These are phyloP conservation scores for Drosophila ambigua DNA, from an alignment of 1,140 invertebrate genomes.

Conservation along the genomic window DNA sequence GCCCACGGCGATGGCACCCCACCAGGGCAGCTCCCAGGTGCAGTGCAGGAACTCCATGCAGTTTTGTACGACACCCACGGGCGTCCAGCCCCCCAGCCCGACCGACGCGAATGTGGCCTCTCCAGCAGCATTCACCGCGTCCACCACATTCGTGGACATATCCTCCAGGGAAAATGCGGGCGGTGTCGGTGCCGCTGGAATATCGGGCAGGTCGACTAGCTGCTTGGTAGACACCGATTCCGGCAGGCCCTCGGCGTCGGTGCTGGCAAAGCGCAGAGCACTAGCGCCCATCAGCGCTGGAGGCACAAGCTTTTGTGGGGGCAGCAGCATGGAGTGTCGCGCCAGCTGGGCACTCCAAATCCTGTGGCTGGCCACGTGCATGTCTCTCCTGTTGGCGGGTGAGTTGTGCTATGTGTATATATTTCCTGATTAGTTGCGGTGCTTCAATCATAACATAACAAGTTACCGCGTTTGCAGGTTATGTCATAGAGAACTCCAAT, in stretches of 20 bases:
- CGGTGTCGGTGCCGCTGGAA: conserved; percentile 85
- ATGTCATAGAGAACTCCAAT: conserved; percentile 30
- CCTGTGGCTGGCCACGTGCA: conserved; percentile 6
- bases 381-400: conserved; percentile 5
- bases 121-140: conserved; percentile 85
- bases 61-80: conserved; percentile 91
- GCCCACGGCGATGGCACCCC: conserved; percentile 92
- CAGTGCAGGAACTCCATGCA: conserved; percentile 93
- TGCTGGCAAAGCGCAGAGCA: conserved; percentile 59
- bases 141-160: conserved; percentile 68
- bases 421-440: conserved; percentile 25
- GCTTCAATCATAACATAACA: neutral
- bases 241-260: conserved; percentile 20
- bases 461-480: conserved; percentile 35
- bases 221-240: conserved; percentile 44
- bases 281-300: conserved; percentile 7
- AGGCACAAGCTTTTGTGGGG: too few species aligned
- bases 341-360: too few species aligned
- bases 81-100: conserved; percentile 91
- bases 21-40: conserved; percentile 93
- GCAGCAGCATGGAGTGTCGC: too few species aligned
- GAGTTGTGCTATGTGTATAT: conserved; percentile 5
- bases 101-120: conserved; percentile 91
- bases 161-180: conserved; percentile 78
- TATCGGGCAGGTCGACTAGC: conserved; percentile 83